Base-by-base conservation (phyloP, 92 coral and sea anemone species). In the Epizoanthus ramosus region DNA sequence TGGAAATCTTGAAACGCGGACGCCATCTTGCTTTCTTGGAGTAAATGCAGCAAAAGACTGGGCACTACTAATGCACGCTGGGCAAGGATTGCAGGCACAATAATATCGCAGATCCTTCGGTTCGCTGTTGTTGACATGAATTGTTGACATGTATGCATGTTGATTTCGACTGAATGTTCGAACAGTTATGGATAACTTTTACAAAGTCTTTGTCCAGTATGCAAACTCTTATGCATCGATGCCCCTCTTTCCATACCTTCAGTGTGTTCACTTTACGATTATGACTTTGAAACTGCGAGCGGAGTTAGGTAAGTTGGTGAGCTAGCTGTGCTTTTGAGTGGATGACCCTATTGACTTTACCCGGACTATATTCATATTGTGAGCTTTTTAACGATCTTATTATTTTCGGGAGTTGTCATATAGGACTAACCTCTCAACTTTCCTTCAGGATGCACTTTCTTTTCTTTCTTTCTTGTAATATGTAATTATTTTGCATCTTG, bases 191-290 rank as follows among this genome's bases (percentile, higher is more conserved):
- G 92, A 90, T 47, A 86, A 80, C 14, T 73, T 84, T 13, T 81
- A 70, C 73, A 37, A n/a, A 6, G 17, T 83, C 18, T 88, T 89
- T 22, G 73, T 80, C 58, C 85, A 83, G 10, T 91, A 83, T 84
- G 97, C 97, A 6, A 75, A 83, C 63, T 85, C 79, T 23, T 91
- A 88, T 75, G 80, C 90, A 13, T 75, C 85, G 60, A 65, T 90
- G 79, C 94, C 92, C 57, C 81, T 88, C 90, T 84, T 91, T 37
- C 98, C 98, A 8, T 79, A 86, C 50, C 79, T 93, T 5, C 89
- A 88, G 54, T 91, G 88, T 79, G 93, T 88, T 23, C 98, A 91
- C 45, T 91, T 88, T 76, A 88, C 87, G 25, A 86, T 91, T 8
- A 88, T 93, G 85, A 91, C 80, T 52, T 75, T 93, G 70, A 90